phyloP scores from a whole-genome alignment of 2,888 invertebrate species.

The Parapristionchus giblindavisi region DNA sequence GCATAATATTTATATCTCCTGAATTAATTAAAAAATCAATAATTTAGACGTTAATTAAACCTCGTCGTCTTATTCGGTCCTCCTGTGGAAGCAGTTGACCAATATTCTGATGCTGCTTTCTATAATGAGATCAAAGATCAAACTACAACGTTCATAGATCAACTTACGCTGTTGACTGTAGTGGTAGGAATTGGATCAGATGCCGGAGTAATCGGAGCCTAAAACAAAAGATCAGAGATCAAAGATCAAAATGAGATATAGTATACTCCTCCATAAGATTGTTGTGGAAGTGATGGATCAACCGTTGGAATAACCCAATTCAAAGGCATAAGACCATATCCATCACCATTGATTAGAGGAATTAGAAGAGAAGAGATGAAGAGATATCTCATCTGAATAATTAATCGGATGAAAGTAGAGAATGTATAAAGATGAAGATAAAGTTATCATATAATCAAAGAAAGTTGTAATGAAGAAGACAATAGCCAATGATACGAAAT shows the following conservation, averaged over 20 bases:
- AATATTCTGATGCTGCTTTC: constrained; percentile 28
- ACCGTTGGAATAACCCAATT: not conserved
- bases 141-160: not conserved
- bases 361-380: not conserved
- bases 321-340: constrained; percentile 24
- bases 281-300: not conserved
- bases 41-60: not conserved
- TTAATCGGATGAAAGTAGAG: not conserved
- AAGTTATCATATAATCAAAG: not conserved
- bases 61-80: not conserved
- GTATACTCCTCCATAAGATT: constrained; percentile 21
- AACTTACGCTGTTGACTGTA: constrained; percentile 3
- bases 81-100: constrained; percentile 1
- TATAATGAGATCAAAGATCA: not conserved
- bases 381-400: not conserved
- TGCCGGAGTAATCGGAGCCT: constrained; percentile 5
- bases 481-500: not conserved
- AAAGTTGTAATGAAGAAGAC: not conserved
- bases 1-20: constrained; percentile 14
- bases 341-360: not conserved
- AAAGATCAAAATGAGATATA: too few relatives aligned
- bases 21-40: not conserved
- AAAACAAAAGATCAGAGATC: not conserved
- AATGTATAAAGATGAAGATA: not conserved
- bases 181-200: not conserved